Evolutionary conservation across 1,140 invertebrate genomes (phyloP), one percentile per base, ranked within the genome.

Genomic region (Trichonephila inaurata): DNA sequence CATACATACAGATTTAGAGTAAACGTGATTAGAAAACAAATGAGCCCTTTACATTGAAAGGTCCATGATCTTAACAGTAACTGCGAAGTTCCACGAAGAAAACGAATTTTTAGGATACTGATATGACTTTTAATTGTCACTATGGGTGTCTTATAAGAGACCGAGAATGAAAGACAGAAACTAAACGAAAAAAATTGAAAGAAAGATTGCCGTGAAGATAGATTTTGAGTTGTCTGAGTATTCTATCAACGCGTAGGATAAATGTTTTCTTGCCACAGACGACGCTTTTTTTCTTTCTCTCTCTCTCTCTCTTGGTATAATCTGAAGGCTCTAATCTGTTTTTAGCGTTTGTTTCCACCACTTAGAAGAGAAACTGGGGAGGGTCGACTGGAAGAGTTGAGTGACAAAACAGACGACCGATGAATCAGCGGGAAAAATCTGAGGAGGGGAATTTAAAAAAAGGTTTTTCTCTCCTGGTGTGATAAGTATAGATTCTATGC

Each of bases 271-370:
- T 44, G 83, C 85, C 85, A 21, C 77, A 33, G 91, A 86, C 62
- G 18, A 18, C 62, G 33, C 33, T 12, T 12, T n/a, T 24, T 24
- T 12, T 24, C 24, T 12, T 28, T 28, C 24, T 28, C 2, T 88
- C 40, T 81, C 69, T 69, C 64, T 83, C 64, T 91, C 24, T 62
- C 51, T 51, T 51, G 51, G 51, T 51, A 51, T 66, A 64, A 62
- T 83, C 60, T 60, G 83, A 83, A 87, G 58, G 19, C 86, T 82
- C 92, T 93, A 93, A 93, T 93, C 92, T 93, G 92, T 93, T 93
- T 93, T 93, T 93, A 93, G 92, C 85, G 92, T 89, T 89, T 81
- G 92, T 93, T 93, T 93, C 92, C 92, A 85, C 85, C 92, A 93
- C 92, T 93, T 93, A 88, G 86, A 66, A 40, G 51, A 24, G 28